A percentile compares a stretch with the other conserved stretches of the same genome.
Evolutionary conservation across 2,797 vertebrate species (phyloP).

Genomic region (Cirrhinus molitorella): DNA sequence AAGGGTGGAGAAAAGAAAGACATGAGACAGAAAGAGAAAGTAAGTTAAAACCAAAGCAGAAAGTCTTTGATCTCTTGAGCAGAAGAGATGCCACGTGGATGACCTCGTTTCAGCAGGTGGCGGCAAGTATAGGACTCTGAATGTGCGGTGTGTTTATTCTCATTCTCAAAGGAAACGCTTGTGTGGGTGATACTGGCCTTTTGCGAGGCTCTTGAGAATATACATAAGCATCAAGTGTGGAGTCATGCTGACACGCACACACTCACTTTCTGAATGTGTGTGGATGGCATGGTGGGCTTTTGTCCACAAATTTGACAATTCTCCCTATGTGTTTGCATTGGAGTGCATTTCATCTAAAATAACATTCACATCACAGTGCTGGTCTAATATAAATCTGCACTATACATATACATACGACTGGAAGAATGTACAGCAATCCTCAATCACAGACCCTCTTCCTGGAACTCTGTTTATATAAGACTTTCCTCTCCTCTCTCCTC

Average conservation of each 20-base stretch:
- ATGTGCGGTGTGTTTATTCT: conserved; percentile 32
- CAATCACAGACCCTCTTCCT: conserved; percentile 1
- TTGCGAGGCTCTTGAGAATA: conserved; percentile 2
- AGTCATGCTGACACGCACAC: neutral
- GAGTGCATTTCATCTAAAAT: conserved; percentile 28
- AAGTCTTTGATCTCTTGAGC: conserved; percentile 28
- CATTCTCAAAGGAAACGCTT: conserved; percentile 22
- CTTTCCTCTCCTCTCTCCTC: neutral
- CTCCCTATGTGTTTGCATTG: conserved; percentile 22
- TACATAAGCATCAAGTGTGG: neutral
- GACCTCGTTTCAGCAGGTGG: conserved; percentile 22
- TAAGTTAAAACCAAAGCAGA: conserved; percentile 14
- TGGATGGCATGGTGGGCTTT: neutral
- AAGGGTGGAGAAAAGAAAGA: neutral
- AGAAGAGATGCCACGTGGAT: conserved; percentile 20
- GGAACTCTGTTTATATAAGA: neutral
- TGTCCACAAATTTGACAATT: conserved; percentile 31
- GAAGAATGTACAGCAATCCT: conserved; percentile 5
- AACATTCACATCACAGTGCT: conserved; percentile 18
- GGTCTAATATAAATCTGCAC: conserved; percentile 32
- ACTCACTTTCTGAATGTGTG: neutral
- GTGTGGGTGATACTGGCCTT: conserved; percentile 23
- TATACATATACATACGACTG: conserved; percentile 3
- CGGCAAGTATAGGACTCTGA: neutral
- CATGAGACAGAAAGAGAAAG: neutral